Evolutionary conservation across 2,888 invertebrate genomes (phyloP), one percentile per base, ranked within the genome.

Genomic region (Calameuta filiformis): DNA sequence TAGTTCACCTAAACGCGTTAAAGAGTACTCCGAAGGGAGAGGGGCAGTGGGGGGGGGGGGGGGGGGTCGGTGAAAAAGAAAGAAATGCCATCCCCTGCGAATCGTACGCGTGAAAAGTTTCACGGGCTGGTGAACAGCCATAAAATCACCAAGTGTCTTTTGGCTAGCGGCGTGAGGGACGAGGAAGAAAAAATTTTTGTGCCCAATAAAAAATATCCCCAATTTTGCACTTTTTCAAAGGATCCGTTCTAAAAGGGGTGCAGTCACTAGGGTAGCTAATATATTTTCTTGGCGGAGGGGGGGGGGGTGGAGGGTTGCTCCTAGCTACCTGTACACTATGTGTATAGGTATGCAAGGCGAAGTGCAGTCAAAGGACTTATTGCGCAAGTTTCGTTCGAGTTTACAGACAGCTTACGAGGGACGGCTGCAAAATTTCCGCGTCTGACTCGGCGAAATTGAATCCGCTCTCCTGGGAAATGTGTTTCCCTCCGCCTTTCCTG

Each of bases 391-490:
- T 82, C 84, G 83, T 83, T 81, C 81, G 82, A 87, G 82, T 85
- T 87, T 85, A 81, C 83, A 80, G 75, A 73, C 80, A 85, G 82
- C 81, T 84, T 84, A 84, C 81, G 56, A 81, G 76, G 73, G 79
- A 78, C 80, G 80, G 79, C 82, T 84, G 85, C 81, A 82, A 88
- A 89, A 88, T 87, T 87, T 87, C 82, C 78, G 83, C 81, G 76
- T 79, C 83, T 87, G 84, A 83, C 84, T 84, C 84, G 87, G 81
- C 85, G 86, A 87, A 89, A 89, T 89, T 89, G 89, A 89, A 89
- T 89, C 85, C 85, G 79, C 81, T 81, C 89, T 83, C 89, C 80
- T 82, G 88, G 89, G 89, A 89, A 89, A 89, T 89, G 88, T 86
- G 56, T 56, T 56, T 56, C 83, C 83, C 81, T 77, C 82, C 56